These are phyloP conservation scores for Neodiprion lecontei DNA, from an alignment of 1,140 invertebrate species.

Conservation along the genomic window DNA sequence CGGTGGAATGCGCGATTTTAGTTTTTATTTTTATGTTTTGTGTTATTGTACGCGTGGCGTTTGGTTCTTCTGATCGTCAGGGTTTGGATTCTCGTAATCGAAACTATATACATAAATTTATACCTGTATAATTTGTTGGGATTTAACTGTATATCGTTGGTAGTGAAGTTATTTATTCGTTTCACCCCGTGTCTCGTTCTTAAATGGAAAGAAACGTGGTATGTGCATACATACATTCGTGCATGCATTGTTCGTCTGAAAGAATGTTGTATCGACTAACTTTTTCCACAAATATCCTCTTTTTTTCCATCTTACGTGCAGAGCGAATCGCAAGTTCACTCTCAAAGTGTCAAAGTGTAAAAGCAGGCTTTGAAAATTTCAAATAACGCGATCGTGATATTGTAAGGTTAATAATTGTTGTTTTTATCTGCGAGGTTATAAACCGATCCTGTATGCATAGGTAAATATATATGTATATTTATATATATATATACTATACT, in stretches of 20 bases:
- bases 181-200: not conserved
- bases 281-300: not conserved
- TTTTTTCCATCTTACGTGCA: not conserved
- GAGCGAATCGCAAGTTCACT: not conserved
- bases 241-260: not conserved
- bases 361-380: not conserved
- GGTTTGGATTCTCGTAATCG: not conserved
- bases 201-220: not conserved
- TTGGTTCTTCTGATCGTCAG: constrained; percentile 1
- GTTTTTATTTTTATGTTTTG: constrained; percentile 15
- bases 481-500: too few relatives aligned
- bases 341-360: not conserved
- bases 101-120: too few relatives aligned
- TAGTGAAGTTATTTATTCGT: not conserved
- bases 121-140: not conserved
- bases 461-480: too few relatives aligned
- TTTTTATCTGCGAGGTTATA: not conserved
- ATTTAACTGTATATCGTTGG: not conserved
- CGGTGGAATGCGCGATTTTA: constrained; percentile 8
- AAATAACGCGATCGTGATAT: not conserved
- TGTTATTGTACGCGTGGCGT: constrained; percentile 11
- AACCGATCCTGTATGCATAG: not conserved
- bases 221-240: not conserved
- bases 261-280: not conserved
- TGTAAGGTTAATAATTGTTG: constrained; percentile 1